phyloP scores from a whole-genome alignment of 2,113 vertebrate genomes.

The Periophthalmodon schlosseri region DNA sequence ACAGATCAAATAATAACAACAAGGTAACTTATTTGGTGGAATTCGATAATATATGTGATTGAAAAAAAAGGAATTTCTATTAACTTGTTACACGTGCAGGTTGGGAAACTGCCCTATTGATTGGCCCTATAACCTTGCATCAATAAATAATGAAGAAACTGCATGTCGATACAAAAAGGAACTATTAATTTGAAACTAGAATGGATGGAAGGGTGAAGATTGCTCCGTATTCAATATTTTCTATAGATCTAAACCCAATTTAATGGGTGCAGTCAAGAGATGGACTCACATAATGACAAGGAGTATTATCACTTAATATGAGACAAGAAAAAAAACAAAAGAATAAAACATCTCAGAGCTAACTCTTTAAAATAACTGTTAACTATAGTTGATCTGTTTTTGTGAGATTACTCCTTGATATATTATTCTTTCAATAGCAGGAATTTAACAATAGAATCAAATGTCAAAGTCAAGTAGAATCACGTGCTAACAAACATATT shows the following conservation, averaged over 20 bases:
- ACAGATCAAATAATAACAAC: too few relatives aligned
- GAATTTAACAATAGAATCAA: too few relatives aligned
- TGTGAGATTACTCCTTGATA: too few relatives aligned
- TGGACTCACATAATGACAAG: neutral
- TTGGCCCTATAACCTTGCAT: neutral
- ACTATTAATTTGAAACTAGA: neutral
- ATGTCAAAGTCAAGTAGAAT: too few relatives aligned
- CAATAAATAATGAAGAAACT: neutral
- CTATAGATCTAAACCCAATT: neutral
- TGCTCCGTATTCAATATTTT: neutral
- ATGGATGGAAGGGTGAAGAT: neutral
- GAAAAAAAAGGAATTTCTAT: too few relatives aligned
- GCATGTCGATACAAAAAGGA: neutral
- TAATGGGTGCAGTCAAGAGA: neutral
- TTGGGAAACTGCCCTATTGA: neutral
- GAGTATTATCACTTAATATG: neutral
- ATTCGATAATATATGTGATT: too few relatives aligned
- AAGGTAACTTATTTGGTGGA: too few relatives aligned
- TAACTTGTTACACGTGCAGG: neutral
- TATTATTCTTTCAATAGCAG: too few relatives aligned
- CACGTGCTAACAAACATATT: too few relatives aligned
- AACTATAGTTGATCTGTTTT: too few relatives aligned
- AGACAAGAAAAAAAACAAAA: neutral
- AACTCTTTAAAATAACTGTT: neutral
- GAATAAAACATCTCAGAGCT: neutral